These are phyloP conservation scores for Stomatorhinus walkeri DNA, from an alignment of 2,797 vertebrate species.

Conservation along the genomic window DNA sequence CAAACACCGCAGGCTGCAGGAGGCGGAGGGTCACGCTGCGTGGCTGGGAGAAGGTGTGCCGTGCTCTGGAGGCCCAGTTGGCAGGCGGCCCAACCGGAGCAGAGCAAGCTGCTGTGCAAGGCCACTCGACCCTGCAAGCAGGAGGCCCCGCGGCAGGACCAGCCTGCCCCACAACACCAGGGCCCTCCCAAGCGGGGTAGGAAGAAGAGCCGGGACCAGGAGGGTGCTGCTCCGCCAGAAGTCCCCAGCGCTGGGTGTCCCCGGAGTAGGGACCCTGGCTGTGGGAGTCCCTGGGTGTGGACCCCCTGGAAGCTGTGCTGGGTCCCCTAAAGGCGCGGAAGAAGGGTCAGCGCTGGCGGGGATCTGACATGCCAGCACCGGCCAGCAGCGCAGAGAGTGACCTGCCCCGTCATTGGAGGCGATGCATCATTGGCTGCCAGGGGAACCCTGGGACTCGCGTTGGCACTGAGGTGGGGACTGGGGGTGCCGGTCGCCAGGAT, in stretches of 20 bases:
- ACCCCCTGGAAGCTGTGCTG: not conserved
- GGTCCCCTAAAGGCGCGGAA: not conserved
- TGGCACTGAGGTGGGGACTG: not conserved
- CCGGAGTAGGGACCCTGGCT: not conserved
- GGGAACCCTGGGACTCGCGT: not conserved
- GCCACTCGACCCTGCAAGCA: not conserved
- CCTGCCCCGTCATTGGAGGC: not conserved
- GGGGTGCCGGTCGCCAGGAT: not conserved
- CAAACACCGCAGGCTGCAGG: not conserved
- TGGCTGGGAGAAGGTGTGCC: not conserved
- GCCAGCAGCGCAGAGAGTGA: not conserved
- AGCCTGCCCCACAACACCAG: not conserved
- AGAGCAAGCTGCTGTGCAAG: not conserved
- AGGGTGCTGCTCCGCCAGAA: not conserved
- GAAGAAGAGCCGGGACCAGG: not conserved
- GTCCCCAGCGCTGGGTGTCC: not conserved
- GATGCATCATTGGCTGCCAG: not conserved
- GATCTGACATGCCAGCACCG: not conserved
- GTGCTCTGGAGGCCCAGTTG: not conserved
- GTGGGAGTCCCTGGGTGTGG: not conserved
- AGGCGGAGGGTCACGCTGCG: not conserved
- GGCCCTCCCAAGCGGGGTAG: not conserved
- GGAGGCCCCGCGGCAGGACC: not conserved
- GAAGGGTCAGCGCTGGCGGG: not conserved
- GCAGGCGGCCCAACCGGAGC: not conserved